Percentiles rank a stretch among this genome's conserved stretches.
These are phyloP conservation scores for Aphelocoma californica DNA, from an alignment of 2,797 vertebrate genomes.

Conservation along the genomic window DNA sequence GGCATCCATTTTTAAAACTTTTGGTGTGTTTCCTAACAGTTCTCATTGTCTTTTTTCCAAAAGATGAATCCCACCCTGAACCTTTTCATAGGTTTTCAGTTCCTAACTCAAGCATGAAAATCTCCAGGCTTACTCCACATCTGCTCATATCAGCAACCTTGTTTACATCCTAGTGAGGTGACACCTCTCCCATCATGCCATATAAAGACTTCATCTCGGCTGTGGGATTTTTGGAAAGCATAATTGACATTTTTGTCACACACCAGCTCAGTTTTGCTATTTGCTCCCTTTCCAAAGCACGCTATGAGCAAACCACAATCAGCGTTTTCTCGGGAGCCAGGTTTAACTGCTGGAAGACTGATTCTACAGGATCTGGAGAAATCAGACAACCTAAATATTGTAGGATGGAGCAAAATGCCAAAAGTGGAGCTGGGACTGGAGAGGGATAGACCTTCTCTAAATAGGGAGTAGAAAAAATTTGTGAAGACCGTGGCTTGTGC, in stretches of 20 bases:
- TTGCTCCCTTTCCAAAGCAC: conserved; percentile 50
- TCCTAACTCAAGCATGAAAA: background rate
- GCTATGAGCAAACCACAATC: conserved; percentile 31
- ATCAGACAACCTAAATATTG: conserved; percentile 1
- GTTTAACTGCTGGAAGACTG: conserved; percentile 54
- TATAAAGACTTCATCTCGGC: background rate
- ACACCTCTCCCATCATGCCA: background rate
- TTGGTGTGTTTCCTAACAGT: background rate
- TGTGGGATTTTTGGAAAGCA: conserved; percentile 9
- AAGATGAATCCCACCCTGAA: background rate
- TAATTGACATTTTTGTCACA: conserved; percentile 41
- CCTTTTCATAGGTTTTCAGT: background rate
- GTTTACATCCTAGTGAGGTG: background rate
- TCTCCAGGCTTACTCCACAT: background rate
- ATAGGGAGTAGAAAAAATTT: background rate
- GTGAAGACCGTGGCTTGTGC: background rate
- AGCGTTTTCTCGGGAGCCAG: conserved; percentile 26
- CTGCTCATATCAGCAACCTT: background rate
- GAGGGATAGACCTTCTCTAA: background rate
- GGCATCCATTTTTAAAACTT: background rate
- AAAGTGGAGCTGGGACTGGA: background rate
- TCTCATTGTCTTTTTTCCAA: background rate
- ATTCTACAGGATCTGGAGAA: background rate
- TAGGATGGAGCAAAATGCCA: background rate
- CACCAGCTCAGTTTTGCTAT: conserved; percentile 32